Evolutionary conservation across 2,888 invertebrate genomes (phyloP).

Genomic region (Sacculina carcini): DNA sequence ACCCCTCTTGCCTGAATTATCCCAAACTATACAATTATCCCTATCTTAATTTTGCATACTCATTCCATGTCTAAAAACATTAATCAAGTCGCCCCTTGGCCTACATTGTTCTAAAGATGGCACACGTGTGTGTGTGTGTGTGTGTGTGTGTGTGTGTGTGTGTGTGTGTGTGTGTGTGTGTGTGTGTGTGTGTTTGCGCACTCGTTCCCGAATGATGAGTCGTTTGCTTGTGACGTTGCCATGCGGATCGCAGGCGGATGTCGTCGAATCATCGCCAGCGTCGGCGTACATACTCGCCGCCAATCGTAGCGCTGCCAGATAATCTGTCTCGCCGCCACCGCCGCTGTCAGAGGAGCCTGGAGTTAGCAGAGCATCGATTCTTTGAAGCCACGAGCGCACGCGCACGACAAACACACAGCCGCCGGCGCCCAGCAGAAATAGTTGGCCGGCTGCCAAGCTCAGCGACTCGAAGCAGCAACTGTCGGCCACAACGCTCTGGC

Average conservation of each 20-base stretch:
- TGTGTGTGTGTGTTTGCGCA: too few species aligned
- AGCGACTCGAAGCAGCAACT: slow-evolving; percentile 47
- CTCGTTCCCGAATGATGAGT: slow-evolving; percentile 1
- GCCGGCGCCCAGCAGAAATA: slow-evolving; percentile 36
- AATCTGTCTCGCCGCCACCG: too few species aligned
- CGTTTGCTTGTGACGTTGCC: not conserved
- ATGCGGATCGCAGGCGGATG: slow-evolving; percentile 20
- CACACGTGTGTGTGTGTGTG: too few species aligned
- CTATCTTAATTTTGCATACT: too few species aligned
- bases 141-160: too few species aligned
- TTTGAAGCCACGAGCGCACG: slow-evolving; percentile 25
- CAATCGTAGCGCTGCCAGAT: slow-evolving; percentile 29
- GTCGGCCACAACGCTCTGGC: slow-evolving; percentile 35
- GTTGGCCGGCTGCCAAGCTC: slow-evolving; percentile 36
- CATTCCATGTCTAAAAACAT: too few species aligned
- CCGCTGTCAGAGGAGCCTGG: too few species aligned
- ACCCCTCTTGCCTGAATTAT: too few species aligned
- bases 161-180: too few species aligned
- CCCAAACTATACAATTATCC: too few species aligned
- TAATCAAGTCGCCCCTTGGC: too few species aligned
- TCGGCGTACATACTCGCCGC: slow-evolving; percentile 34
- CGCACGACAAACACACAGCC: slow-evolving; percentile 17
- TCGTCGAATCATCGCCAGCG: slow-evolving; percentile 25
- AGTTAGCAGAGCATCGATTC: slow-evolving; percentile 23
- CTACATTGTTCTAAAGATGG: too few species aligned